Conservation (phyloP, 2,797 vertebrate species). For the Semotilus atromaculatus region DNA sequence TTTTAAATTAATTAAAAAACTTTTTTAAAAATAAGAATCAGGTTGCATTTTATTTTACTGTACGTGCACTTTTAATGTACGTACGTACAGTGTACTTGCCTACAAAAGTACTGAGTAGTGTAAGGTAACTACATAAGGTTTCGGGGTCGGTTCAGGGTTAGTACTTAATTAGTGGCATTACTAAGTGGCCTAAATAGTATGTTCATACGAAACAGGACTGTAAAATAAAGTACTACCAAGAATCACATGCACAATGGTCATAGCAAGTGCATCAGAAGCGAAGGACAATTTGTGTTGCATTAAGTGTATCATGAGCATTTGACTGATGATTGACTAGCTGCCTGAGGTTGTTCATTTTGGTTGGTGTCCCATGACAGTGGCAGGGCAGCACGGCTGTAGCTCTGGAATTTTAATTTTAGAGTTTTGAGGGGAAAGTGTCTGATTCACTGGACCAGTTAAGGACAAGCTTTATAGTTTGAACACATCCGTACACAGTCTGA, state of each 20-base stretch:
- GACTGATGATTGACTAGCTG: conserved; percentile 59
- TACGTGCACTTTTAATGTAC: too few relatives aligned
- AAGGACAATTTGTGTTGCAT: conserved; percentile 50
- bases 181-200: too few relatives aligned
- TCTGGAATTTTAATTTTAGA: conserved; percentile 57
- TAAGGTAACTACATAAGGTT: too few relatives aligned
- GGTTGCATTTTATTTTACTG: too few relatives aligned
- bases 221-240: neutral
- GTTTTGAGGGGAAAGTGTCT: conserved; percentile 35
- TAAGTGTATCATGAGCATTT: conserved; percentile 53
- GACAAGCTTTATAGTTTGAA: conserved; percentile 51
- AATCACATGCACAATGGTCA: neutral
- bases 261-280: conserved; percentile 41
- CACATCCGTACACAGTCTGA: conserved; percentile 18
- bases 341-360: conserved; percentile 52
- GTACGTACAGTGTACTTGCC: too few relatives aligned
- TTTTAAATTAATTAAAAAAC: neutral
- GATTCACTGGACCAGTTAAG: conserved; percentile 49
- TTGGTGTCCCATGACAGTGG: conserved; percentile 58
- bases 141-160: too few relatives aligned
- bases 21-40: too few relatives aligned
- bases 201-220: too few relatives aligned
- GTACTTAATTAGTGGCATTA: too few relatives aligned
- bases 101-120: too few relatives aligned
- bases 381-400: conserved; percentile 7